phyloP scores from a whole-genome alignment of 2,113 vertebrate species.

The Otis tarda region DNA sequence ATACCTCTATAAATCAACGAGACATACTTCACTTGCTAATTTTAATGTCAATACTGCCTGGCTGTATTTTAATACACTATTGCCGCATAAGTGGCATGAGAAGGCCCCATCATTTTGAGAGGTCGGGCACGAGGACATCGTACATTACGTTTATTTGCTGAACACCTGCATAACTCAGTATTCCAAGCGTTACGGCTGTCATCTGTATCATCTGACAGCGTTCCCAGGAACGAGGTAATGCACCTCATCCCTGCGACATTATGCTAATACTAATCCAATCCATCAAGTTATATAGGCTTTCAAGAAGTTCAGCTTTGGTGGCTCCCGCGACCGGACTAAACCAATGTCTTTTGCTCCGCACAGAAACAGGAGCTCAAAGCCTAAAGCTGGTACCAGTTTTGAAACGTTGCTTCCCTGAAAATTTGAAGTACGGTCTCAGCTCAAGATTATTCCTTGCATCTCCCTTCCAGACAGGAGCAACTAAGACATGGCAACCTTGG shows the following conservation, averaged over 20 bases:
- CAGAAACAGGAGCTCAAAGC: not conserved
- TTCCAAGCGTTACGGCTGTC: not conserved
- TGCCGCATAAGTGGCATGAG: not conserved
- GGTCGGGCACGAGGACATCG: not conserved
- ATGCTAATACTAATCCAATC: conserved; percentile 43
- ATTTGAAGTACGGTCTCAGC: not conserved
- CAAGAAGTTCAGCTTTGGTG: not conserved
- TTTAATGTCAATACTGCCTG: not conserved
- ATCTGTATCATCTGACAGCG: conserved; percentile 12
- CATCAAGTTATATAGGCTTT: conserved; percentile 1
- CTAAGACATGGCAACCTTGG: not conserved
- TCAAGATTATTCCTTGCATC: not conserved
- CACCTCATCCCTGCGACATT: not conserved
- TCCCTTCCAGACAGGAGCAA: not conserved
- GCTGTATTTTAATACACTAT: conserved; percentile 5
- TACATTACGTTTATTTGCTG: conserved; percentile 10
- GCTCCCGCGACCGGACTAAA: not conserved
- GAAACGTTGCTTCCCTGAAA: not conserved
- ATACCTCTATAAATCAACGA: conserved; percentile 24
- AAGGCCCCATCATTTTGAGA: not conserved
- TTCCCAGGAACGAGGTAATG: not conserved
- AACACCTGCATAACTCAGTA: not conserved
- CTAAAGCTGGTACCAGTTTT: not conserved
- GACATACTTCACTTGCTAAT: conserved; percentile 10
- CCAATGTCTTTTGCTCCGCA: not conserved